Conservation (phyloP, 1,140 invertebrate species). For the Drosophila carrolli region DNA sequence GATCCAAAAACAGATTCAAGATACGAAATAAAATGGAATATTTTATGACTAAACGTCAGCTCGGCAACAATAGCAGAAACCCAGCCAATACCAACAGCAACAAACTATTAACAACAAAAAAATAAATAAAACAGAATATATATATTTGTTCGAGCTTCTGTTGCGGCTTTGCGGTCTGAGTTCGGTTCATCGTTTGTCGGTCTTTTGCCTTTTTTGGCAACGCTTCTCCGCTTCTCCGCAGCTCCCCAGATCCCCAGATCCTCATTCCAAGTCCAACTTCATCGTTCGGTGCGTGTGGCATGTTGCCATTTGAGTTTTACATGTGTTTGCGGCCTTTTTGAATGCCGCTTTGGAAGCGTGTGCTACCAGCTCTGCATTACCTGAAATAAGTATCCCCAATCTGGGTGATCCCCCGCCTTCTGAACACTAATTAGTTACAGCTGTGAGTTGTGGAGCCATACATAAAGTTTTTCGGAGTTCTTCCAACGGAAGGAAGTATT, state of each 20-base stretch:
- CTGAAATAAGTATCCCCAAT: slow-evolving; percentile 26
- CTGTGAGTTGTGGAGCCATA: slow-evolving; percentile 25
- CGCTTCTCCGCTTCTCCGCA: slow-evolving; percentile 24
- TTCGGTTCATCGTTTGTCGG: slow-evolving; percentile 56
- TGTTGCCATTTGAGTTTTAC: slow-evolving; percentile 82
- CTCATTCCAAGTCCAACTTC: slow-evolving; percentile 41
- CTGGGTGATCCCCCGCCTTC: slow-evolving; percentile 11
- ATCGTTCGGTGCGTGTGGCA: slow-evolving; percentile 72
- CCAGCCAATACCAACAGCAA: slow-evolving; percentile 49
- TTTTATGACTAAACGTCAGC: slow-evolving; percentile 78
- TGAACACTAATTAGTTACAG: slow-evolving; percentile 68
- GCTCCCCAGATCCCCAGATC: slow-evolving; percentile 5
- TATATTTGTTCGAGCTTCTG: slow-evolving; percentile 75
- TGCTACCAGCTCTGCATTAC: slow-evolving; percentile 38
- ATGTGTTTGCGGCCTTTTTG: slow-evolving; percentile 77
- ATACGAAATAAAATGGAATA: slow-evolving; percentile 79
- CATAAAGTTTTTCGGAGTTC: neutral
- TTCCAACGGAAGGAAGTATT: slow-evolving; percentile 74
- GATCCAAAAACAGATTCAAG: slow-evolving; percentile 19
- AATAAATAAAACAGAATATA: slow-evolving; percentile 31
- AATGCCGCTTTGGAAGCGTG: slow-evolving; percentile 57
- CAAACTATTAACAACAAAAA: slow-evolving; percentile 73
- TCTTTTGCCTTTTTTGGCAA: slow-evolving; percentile 73
- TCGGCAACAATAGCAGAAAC: slow-evolving; percentile 53
- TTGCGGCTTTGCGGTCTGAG: slow-evolving; percentile 73